Conservation (phyloP, 1,140 invertebrate species). For the Rhagoletis pomonella region DNA sequence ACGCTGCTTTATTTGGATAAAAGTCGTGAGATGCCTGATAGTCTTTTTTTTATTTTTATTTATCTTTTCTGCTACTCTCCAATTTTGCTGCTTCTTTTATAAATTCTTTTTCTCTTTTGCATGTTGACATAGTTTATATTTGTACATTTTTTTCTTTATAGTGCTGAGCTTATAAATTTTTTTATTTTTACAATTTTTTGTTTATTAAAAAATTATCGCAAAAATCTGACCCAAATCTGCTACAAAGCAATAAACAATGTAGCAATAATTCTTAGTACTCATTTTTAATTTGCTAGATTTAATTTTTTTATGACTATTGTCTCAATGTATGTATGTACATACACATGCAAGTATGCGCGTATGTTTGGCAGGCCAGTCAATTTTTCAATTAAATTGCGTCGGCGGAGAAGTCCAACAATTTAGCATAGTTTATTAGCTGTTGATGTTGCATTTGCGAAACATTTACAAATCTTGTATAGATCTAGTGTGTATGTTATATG, state of each 20-base stretch:
- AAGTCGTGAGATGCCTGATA: background rate
- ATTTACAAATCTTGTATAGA: too few species aligned
- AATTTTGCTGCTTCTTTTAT: background rate
- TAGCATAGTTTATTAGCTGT: too few species aligned
- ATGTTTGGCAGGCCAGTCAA: background rate
- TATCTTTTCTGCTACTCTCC: background rate
- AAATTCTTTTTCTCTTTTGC: background rate
- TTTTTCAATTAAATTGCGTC: background rate
- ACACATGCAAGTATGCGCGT: too few species aligned
- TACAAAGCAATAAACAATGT: background rate
- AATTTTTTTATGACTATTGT: background rate
- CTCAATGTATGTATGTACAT: background rate
- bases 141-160: background rate
- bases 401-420: background rate
- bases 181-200: background rate
- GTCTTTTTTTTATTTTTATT: background rate
- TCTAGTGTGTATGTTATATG: too few species aligned
- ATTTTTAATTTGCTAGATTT: background rate
- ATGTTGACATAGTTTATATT: conserved; percentile 45
- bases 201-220: conserved; percentile 21
- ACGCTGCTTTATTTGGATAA: background rate
- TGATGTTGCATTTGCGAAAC: too few species aligned
- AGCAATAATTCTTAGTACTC: background rate
- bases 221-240: conserved; percentile 38
- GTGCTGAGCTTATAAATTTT: background rate